A percentile compares a stretch with the other conserved stretches of the same genome.
Conservation (phyloP, 2,797 vertebrate species). For the Tarsius wallacei region DNA sequence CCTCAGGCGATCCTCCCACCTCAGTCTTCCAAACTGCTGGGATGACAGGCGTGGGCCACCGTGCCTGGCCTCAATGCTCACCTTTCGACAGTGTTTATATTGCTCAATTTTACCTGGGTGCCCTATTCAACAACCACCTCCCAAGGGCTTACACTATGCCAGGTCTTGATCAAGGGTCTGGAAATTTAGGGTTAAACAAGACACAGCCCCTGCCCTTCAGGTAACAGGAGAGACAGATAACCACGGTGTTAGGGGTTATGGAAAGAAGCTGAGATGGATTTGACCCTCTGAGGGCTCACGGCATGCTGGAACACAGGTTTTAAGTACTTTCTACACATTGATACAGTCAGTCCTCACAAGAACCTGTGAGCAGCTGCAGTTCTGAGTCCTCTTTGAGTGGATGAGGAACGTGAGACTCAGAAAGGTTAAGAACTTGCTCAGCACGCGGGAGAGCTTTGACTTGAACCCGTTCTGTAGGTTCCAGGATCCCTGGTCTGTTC, state of each 20-base stretch:
- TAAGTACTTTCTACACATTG: not conserved
- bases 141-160: not conserved
- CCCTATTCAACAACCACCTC: not conserved
- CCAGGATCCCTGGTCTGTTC: not conserved
- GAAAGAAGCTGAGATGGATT: accelerated
- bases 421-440: not conserved
- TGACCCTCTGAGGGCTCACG: not conserved
- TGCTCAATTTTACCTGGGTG: not conserved
- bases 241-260: accelerated
- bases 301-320: accelerated
- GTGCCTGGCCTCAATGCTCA: accelerated
- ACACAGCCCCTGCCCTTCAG: not conserved
- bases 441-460: accelerated
- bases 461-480: not conserved
- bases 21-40: no score
- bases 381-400: no score
- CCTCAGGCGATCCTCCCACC: no score
- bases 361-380: not conserved
- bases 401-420: not conserved
- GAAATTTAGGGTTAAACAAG: not conserved
- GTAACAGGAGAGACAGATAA: not conserved
- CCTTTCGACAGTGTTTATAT: not conserved
- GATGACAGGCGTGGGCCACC: no score
- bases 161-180: not conserved
- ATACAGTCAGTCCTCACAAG: accelerated